Evolutionary conservation across 2,797 vertebrate species (phyloP), one percentile per base, ranked within the genome.

Genomic region (Sternarchorhynchus goeldii): DNA sequence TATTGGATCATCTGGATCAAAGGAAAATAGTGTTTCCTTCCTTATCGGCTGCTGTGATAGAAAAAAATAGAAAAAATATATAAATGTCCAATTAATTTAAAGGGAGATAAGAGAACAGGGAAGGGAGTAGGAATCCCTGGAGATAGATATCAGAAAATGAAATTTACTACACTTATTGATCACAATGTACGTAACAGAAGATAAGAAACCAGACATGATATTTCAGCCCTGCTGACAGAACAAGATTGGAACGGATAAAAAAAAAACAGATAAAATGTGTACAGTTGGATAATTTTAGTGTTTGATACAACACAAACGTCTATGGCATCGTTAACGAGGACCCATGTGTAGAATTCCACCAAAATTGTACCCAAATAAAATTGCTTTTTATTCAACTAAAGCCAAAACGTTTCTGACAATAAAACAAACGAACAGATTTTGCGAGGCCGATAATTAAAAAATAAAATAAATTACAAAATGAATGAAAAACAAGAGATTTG

Each of bases 111-210:
- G 32, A 60, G 58, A 31, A 25, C 8, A 25, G 10, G 18, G 59
- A 31, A 25, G 29, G 60, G 50, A 18, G 62, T 25, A 21, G 67
- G 39, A 39, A 45, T 12, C 31, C 53, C 25, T 71, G 67, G n/a
- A 70, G 76, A 77, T 77, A 32, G 36, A 69, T 71, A 77, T 77
- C 76, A 71, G 76, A 77, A 77, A 77, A 77, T 70, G 58, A 77
- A 77, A 77, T 71, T 70, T 70, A 69, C 60, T 31, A 32, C 75
- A 68, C 41, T 53, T 63, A 63, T 17, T 36, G 62, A 64, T 64
- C 18, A 7, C 32, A 3, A 0, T 10, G 62, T 18, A 3, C 10
- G 6, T 17, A 64, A 64, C 6, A n/a, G 62, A 10, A 10, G 58
- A 60, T 60, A 60, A 29, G 59, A 62, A 32, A 62, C 14, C 3